phyloP scores from a whole-genome alignment of 2,797 vertebrate genomes.

The Anableps anableps region DNA sequence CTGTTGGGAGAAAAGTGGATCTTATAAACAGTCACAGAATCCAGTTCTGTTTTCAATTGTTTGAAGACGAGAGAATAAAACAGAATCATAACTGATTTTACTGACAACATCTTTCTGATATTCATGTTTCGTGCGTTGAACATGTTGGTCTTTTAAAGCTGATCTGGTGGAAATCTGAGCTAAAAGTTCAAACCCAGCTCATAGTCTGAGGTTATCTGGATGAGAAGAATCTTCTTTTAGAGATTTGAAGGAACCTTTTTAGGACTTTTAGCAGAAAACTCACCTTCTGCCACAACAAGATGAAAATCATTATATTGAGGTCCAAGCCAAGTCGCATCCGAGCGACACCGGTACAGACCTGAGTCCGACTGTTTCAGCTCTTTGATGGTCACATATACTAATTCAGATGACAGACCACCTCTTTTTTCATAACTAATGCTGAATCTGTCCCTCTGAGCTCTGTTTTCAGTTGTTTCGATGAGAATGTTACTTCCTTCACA shows the following conservation, averaged over 20 bases:
- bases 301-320: background rate
- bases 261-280: background rate
- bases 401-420: background rate
- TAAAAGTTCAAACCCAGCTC: background rate
- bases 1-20: background rate
- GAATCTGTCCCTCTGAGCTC: constrained; percentile 24
- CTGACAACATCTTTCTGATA: background rate
- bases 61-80: background rate
- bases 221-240: background rate
- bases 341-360: background rate
- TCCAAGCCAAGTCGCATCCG: no score
- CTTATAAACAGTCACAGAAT: background rate
- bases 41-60: background rate
- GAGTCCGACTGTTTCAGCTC: background rate
- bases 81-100: background rate
- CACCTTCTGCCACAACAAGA: accelerated
- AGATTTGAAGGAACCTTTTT: background rate
- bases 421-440: background rate
- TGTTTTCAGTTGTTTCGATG: accelerated
- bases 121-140: background rate
- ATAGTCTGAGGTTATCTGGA: background rate
- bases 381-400: background rate
- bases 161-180: background rate
- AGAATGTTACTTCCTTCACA: constrained; percentile 18
- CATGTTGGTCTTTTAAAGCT: background rate